phyloP scores from a whole-genome alignment of 1,140 invertebrate species.

The Drosophila simulans region DNA sequence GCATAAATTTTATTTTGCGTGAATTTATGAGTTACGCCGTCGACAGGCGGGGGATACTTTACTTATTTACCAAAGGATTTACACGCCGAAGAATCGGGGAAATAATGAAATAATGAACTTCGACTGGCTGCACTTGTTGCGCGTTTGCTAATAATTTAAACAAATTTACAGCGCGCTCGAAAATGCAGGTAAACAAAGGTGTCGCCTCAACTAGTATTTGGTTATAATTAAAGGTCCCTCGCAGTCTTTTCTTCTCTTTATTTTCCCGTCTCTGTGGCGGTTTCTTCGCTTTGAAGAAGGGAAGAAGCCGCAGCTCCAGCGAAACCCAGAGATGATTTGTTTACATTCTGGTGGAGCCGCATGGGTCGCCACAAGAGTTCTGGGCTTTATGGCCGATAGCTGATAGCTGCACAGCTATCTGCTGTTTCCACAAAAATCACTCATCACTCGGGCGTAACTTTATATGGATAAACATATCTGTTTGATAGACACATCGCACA shows the following conservation, averaged over 20 bases:
- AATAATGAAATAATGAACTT: slow-evolving; percentile 64
- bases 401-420: slow-evolving; percentile 17
- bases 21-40: slow-evolving; percentile 73
- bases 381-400: background rate
- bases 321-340: slow-evolving; percentile 35
- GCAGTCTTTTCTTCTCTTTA: slow-evolving; percentile 9
- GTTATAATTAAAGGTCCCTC: slow-evolving; percentile 70
- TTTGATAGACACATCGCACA: slow-evolving; percentile 19
- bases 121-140: slow-evolving; percentile 61
- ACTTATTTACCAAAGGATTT: slow-evolving; percentile 74
- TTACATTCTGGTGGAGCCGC: slow-evolving; percentile 31
- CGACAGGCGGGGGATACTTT: slow-evolving; percentile 27
- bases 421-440: slow-evolving; percentile 23
- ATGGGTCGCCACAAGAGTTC: slow-evolving; percentile 23
- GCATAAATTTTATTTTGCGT: slow-evolving; percentile 80
- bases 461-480: slow-evolving; percentile 32
- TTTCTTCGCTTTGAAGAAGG: slow-evolving; percentile 31
- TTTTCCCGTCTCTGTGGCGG: slow-evolving; percentile 15
- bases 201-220: slow-evolving; percentile 63
- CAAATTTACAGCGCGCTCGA: slow-evolving; percentile 59
- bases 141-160: slow-evolving; percentile 74
- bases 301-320: slow-evolving; percentile 26
- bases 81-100: slow-evolving; percentile 20
- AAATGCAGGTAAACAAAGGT: slow-evolving; percentile 63
- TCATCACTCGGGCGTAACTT: slow-evolving; percentile 31